Percentiles rank a stretch among this genome's conserved stretches.
These are phyloP conservation scores for Atherix ibis DNA, from an alignment of 2,888 invertebrate species.

Conservation along the genomic window DNA sequence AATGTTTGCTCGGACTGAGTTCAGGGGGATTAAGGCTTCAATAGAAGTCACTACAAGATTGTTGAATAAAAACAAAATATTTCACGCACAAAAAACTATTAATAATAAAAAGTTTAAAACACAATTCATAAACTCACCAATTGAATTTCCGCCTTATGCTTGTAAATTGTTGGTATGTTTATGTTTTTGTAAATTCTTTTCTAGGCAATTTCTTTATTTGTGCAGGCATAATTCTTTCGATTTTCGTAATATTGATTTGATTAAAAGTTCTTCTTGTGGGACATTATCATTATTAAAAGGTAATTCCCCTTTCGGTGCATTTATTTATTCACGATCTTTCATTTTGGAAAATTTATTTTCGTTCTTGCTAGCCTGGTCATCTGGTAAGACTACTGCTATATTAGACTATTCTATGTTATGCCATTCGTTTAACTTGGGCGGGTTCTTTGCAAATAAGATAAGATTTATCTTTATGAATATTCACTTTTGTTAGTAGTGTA, in stretches of 20 bases:
- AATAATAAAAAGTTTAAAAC: too few relatives aligned
- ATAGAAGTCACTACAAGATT: too few relatives aligned
- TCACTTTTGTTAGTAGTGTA: conserved; percentile 28
- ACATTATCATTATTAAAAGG: conserved; percentile 22
- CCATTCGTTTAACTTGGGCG: conserved; percentile 41
- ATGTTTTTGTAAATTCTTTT: conserved; percentile 90
- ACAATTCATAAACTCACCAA: too few relatives aligned
- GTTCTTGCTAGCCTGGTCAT: conserved; percentile 4
- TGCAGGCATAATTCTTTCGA: conserved; percentile 67
- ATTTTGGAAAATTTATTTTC: conserved; percentile 35
- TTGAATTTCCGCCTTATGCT: too few relatives aligned
- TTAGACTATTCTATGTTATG: conserved; percentile 32
- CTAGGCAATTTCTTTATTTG: conserved; percentile 66
- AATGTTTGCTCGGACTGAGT: too few relatives aligned
- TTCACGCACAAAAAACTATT: too few relatives aligned
- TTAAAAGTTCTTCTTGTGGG: conserved; percentile 33
- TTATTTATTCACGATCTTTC: conserved; percentile 36
- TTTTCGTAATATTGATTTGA: conserved; percentile 66
- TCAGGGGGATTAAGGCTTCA: too few relatives aligned
- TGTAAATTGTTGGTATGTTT: conserved; percentile 88
- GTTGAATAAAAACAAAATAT: too few relatives aligned
- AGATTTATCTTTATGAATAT: conserved; percentile 44
- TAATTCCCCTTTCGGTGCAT: conserved; percentile 33
- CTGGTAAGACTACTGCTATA: background rate
- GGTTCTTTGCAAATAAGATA: conserved; percentile 45